Conservation (phyloP, 2,888 invertebrate species). For the Drosophila lutescens region DNA sequence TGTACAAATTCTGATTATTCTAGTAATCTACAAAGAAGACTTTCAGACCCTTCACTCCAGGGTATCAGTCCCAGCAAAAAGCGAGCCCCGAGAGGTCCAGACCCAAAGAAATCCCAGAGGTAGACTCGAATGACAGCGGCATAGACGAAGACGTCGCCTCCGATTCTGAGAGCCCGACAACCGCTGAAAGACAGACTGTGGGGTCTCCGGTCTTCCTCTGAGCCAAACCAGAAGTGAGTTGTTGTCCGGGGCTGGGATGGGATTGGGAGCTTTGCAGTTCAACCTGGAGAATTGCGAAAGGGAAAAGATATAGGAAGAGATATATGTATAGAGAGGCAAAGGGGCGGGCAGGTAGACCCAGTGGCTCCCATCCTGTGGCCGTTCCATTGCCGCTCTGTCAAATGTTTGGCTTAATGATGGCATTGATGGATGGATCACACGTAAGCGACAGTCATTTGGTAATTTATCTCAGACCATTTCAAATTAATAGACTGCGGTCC, state of each 20-base stretch:
- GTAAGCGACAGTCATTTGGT: conserved; percentile 79
- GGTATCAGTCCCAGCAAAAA: conserved; percentile 23
- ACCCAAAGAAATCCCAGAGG: conserved; percentile 23
- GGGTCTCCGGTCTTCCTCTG: conserved; percentile 54
- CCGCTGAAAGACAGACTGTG: conserved; percentile 56
- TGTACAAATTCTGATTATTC: too few species aligned
- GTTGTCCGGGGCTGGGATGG: conserved; percentile 30
- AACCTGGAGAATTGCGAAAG: conserved; percentile 13
- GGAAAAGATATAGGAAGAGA: conserved; percentile 14
- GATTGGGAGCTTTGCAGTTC: conserved; percentile 38
- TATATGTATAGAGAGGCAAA: background rate
- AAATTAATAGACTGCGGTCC: conserved; percentile 76
- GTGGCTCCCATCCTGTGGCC: conserved; percentile 27
- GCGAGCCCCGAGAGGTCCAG: conserved; percentile 18
- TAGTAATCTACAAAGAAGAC: too few species aligned
- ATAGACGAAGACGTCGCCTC: conserved; percentile 39
- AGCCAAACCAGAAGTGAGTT: conserved; percentile 48
- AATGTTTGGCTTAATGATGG: conserved; percentile 79
- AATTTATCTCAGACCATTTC: conserved; percentile 77
- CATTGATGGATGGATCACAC: conserved; percentile 81
- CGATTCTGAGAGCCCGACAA: conserved; percentile 44
- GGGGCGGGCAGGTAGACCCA: background rate
- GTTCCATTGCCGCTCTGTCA: conserved; percentile 67
- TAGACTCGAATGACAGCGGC: conserved; percentile 24
- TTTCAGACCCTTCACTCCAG: background rate